Percentiles rank a stretch among this genome's conserved stretches.
These are phyloP conservation scores for Drosophila sp. DNA, from an alignment of 1,140 invertebrate genomes.

Conservation along the genomic window DNA sequence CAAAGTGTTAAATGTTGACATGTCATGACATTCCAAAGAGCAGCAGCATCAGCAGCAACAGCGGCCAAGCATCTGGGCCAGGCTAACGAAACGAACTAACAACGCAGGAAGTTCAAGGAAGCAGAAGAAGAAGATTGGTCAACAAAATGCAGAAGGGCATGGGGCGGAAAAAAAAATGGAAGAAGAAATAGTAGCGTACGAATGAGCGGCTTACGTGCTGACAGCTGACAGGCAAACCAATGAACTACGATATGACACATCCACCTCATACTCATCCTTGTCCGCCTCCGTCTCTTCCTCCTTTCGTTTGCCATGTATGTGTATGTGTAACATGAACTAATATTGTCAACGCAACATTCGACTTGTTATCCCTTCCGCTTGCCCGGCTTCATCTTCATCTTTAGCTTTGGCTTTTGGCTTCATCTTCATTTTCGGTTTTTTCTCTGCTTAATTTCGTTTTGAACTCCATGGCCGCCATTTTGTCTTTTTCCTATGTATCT, in stretches of 20 bases:
- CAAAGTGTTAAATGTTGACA: conserved; percentile 80
- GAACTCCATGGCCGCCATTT: conserved; percentile 72
- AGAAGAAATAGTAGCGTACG: conserved; percentile 36
- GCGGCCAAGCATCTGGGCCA: conserved; percentile 43
- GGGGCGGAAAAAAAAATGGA: not conserved
- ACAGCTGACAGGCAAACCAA: conserved; percentile 79
- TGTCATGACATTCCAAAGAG: conserved; percentile 77
- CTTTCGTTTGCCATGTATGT: conserved; percentile 38
- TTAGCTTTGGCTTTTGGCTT: conserved; percentile 9
- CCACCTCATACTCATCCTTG: conserved; percentile 27
- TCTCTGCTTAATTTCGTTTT: conserved; percentile 73
- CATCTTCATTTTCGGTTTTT: conserved; percentile 29
- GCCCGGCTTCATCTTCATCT: conserved; percentile 45
- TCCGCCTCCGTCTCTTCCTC: conserved; percentile 22
- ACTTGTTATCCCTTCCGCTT: conserved; percentile 79
- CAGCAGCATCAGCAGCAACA: not conserved
- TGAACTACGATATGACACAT: conserved; percentile 74
- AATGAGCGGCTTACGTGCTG: conserved; percentile 75
- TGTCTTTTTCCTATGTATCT: conserved; percentile 37
- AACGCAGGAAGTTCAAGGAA: conserved; percentile 35
- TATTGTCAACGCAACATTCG: conserved; percentile 78
- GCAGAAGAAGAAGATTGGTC: conserved; percentile 52
- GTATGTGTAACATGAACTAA: conserved; percentile 72
- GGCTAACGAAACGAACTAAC: conserved; percentile 29
- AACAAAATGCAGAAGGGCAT: conserved; percentile 25